Evolutionary conservation across 1,140 invertebrate species (phyloP), one percentile per base, ranked within the genome.

Genomic region (Portunus trituberculatus): DNA sequence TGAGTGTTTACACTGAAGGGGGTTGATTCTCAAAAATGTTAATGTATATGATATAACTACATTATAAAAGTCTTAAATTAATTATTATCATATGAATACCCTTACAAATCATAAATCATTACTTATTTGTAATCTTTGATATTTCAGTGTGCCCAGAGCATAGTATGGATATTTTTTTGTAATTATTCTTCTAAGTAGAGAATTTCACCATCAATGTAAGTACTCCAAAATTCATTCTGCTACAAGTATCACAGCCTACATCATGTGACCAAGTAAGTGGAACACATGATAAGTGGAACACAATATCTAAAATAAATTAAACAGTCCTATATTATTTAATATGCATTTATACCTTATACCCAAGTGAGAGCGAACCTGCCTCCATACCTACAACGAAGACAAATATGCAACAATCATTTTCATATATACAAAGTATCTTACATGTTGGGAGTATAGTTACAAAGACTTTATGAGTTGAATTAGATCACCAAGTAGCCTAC

Each of bases 201-300:
- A 8, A 20, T 76, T n/a, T 76, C n/a, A n/a, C n/a, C 25, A 7
- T 1, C 12, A 10, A 76, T 76, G 25, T 76, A n/a, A 3, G 25
- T 8, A n/a, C n/a, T 76, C 67, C 67, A n/a, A 76, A 76, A 76
- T 76, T 76, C n/a, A 76, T 76, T 76, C n/a, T 76, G 6, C 67
- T 76, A 76, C 12, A 76, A 76, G 25, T 76, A 76, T 76, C 67
- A 76, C 67, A 76, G 67, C 67, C 67, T 76, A 76, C 67, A 76
- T 2, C 67, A 76, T 76, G 67, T 76, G 67, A n/a, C 8, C 67
- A 8, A 76, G 67, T 7, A 76, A n/a, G 20, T n/a, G 67, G 67
- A 76, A n/a, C 67, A 76, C 67, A 76, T 76, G 16, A 20, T n/a
- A 76, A 76, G n/a, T 76, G 12, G 67, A 76, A 76, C 67, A 76